phyloP scores from a whole-genome alignment of 2,797 vertebrate species.

The Lerista edwardsae region DNA sequence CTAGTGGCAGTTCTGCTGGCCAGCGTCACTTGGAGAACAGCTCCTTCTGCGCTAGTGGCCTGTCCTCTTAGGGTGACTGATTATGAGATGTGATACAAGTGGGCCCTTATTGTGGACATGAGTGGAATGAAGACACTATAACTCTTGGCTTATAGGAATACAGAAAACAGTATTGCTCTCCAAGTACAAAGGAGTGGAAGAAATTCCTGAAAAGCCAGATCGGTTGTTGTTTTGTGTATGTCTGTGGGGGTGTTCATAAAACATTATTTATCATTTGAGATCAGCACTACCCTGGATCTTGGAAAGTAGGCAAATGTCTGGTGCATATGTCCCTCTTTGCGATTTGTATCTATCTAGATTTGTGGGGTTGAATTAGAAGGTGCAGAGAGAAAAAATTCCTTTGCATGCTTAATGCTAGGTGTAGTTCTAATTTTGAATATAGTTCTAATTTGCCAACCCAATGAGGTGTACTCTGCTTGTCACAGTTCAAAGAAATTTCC shows the following conservation, averaged over 20 bases:
- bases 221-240: no score
- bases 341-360: background rate
- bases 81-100: no score
- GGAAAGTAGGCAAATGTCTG: background rate
- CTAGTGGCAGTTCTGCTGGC: no score
- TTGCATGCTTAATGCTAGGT: conserved; percentile 15
- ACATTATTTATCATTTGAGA: background rate
- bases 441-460: conserved; percentile 14
- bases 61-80: no score
- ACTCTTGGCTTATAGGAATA: no score
- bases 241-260: no score
- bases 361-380: conserved; percentile 4
- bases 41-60: no score
- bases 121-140: background rate
- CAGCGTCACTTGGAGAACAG: no score
- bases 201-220: no score
- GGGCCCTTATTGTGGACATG: background rate
- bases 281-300: background rate
- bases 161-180: no score
- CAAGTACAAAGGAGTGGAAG: no score
- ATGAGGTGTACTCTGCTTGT: conserved; percentile 15
- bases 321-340: background rate
- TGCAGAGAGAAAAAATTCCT: conserved; percentile 29
- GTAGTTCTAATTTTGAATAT: no score
- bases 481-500: conserved; percentile 54